Evolutionary conservation across 2,888 invertebrate species (phyloP), one percentile per base, ranked within the genome.

Genomic region (Dexiosoma caninum): DNA sequence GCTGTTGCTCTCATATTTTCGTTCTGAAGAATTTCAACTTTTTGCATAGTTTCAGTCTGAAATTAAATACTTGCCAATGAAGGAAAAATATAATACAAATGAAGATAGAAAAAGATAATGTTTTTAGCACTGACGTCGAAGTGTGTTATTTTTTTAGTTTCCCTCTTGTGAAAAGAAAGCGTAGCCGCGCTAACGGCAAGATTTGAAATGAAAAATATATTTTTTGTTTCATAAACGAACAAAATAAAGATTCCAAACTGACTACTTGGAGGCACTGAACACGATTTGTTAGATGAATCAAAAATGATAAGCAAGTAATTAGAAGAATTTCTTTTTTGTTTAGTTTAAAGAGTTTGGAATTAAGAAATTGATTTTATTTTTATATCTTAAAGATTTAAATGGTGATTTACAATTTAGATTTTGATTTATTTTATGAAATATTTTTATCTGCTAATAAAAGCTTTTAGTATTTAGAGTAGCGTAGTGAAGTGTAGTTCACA

Each of bases 1-100:
- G 53, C 27, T 53, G 0, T 40, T 40, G 30, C 19, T 14, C 44
- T 23, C 9, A 27, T 44, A 35, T 51, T 32, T 23, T 44, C n/a
- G 23, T 30, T 14, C 16, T 23, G 1, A 14, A 46, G 30, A 9
- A 37, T n/a, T 16, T 12, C 37, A 55, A 57, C 32, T 55, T 16
- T 42, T 74, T 16, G 27, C 19, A 2, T 21, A 59, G 9, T 23
- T 42, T 66, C 10, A 19, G 53, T 44, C 51, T 49, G 49, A 44
- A 49, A 71, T 78, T 59, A 64, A 51, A 71, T 14, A 78, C 66
- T n/a, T n/a, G 53, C 30, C 59, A 77, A 55, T 60, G 55, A 35
- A 44, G 10, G 55, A 42, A 16, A 42, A 60, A n/a, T n/a, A n/a
- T n/a, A n/a, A n/a, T n/a, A n/a, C n/a, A n/a, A n/a, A n/a, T n/a